phyloP scores from a whole-genome alignment of 1,140 invertebrate genomes.

The Pentalonia nigronervosa region DNA sequence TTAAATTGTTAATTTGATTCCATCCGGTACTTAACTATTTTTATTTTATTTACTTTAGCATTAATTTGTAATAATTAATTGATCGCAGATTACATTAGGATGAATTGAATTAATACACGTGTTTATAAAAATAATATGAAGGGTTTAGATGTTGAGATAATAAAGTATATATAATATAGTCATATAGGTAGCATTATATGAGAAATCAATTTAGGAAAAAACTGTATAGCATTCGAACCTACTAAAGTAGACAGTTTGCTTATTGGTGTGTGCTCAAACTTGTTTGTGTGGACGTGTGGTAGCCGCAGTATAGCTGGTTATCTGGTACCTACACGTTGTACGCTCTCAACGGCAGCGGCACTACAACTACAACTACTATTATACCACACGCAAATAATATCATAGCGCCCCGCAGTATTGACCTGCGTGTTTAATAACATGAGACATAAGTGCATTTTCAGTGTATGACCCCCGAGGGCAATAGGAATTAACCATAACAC shows the following conservation, averaged over 20 bases:
- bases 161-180: not conserved
- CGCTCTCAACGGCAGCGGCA: not conserved
- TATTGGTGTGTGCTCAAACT: not conserved
- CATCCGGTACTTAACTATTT: not conserved
- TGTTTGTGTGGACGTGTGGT: not conserved
- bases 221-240: not conserved
- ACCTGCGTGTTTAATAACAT: constrained; percentile 2
- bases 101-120: not conserved
- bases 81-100: not conserved
- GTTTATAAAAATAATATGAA: not conserved
- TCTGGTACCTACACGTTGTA: not conserved
- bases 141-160: not conserved
- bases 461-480: not conserved
- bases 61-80: not conserved
- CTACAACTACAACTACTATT: not conserved
- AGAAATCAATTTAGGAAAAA: not conserved
- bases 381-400: not conserved
- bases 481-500: constrained; percentile 7
- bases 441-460: not conserved
- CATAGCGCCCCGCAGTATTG: not conserved
- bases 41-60: not conserved
- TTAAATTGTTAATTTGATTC: no score
- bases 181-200: not conserved
- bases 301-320: no score
- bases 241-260: not conserved